phyloP scores from a whole-genome alignment of 1,140 invertebrate species.

The Plutomurus gul region DNA sequence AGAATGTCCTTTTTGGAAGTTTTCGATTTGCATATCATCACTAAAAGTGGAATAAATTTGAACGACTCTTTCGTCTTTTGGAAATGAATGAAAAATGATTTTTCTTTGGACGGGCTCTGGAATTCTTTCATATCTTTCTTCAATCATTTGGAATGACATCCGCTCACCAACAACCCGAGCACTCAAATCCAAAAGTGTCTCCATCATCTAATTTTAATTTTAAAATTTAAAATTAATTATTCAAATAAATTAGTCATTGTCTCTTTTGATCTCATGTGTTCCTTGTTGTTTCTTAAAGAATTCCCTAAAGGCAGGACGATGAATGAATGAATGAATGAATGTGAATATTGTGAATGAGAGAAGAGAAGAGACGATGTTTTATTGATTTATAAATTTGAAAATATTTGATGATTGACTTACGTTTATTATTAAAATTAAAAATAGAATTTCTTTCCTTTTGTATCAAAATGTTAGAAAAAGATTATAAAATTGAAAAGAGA shows the following conservation, averaged over 20 bases:
- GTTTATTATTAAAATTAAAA: not conserved
- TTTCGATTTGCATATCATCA: constrained; percentile 62
- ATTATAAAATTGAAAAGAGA: constrained; percentile 3
- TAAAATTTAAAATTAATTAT: not conserved
- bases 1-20: not conserved
- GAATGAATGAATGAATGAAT: too few relatives aligned
- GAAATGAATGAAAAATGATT: constrained; percentile 87
- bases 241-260: not conserved
- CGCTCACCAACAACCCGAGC: constrained; percentile 81
- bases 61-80: constrained; percentile 81
- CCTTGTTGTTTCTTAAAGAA: too few relatives aligned
- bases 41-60: constrained; percentile 74
- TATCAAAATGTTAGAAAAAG: too few relatives aligned
- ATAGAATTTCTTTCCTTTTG: not conserved
- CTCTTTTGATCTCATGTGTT: too few relatives aligned
- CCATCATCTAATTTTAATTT: not conserved
- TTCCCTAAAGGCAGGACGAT: too few relatives aligned
- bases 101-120: constrained; percentile 83
- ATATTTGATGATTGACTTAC: not conserved
- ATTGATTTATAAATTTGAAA: too few relatives aligned
- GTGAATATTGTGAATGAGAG: too few relatives aligned
- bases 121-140: constrained; percentile 82
- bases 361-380: too few relatives aligned
- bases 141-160: constrained; percentile 82
- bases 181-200: constrained; percentile 75